phyloP scores from a whole-genome alignment of 1,140 invertebrate species.

The Diabrotica virgifera region DNA sequence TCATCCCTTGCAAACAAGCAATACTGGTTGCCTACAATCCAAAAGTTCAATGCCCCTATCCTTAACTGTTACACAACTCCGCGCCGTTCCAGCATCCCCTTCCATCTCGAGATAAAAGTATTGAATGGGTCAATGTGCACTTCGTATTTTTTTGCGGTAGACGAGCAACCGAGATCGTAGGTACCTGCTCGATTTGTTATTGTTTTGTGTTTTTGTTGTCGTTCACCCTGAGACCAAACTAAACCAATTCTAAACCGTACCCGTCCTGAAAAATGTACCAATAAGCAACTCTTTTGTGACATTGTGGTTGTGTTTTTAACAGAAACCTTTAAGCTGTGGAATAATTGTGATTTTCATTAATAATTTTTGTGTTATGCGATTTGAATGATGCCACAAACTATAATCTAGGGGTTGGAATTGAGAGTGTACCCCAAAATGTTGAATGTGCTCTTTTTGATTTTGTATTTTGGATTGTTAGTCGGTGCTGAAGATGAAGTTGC shows the following conservation, averaged over 20 bases:
- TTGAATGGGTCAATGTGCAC: conserved; percentile 1
- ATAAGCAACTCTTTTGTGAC: not conserved
- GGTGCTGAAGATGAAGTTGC: not conserved
- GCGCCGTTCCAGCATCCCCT: not conserved
- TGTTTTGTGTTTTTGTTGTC: conserved; percentile 2
- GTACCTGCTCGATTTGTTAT: conserved; percentile 2
- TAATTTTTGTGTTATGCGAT: not conserved
- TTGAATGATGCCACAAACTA: not conserved
- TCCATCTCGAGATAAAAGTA: not conserved
- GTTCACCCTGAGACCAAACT: not conserved
- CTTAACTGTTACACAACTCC: not conserved
- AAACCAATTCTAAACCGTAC: not conserved
- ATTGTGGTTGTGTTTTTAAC: not conserved
- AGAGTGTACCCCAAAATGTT: not conserved
- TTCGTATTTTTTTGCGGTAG: conserved; percentile 2
- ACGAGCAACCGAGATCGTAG: not conserved
- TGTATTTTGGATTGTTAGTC: not conserved
- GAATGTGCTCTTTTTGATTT: not conserved
- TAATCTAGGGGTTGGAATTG: not conserved
- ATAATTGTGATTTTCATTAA: not conserved
- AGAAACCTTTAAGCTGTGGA: not conserved
- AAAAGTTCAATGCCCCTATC: not conserved
- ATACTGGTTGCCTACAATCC: not conserved
- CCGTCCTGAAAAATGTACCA: not conserved
- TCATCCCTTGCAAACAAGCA: not conserved